Evolutionary conservation across 2,888 invertebrate species (phyloP), one percentile per base, ranked within the genome.

Genomic region (Eudemis profundana): DNA sequence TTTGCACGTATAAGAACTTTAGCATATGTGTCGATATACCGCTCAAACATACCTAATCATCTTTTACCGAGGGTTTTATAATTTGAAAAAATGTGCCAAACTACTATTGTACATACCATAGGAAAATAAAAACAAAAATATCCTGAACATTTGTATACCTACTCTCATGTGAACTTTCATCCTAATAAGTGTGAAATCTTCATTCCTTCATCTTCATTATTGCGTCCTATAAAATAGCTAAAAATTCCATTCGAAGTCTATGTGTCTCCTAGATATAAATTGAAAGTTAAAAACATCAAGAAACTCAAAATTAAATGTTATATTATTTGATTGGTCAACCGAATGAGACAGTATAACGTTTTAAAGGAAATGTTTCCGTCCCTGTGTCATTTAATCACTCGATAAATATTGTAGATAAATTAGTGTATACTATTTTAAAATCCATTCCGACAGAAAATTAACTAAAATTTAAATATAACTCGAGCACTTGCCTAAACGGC

Each of bases 351-450:
- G 64, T 64, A 66, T 67, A 69, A 72, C 65, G 68, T 76, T 83
- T 81, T 78, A 79, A 84, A 82, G 82, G 80, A 85, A 89, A 89
- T 87, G 85, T 89, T 86, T 91, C 91, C 91, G 91, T 91, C 91
- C 91, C 88, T 81, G 89, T 76, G 90, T 91, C 91, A 90, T 89
- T 90, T 91, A 86, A 84, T 81, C 78, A 75, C 80, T 81, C 79
- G 85, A 86, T n/a, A n/a, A n/a, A n/a, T 81, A 83, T 81, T 83
- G 78, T 79, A 78, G 72, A 75, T 77, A 72, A 79, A 74, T 79
- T 70, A 69, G 61, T 61, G 56, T 63, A 60, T 78, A 78, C 79
- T 76, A 76, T 72, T 79, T 77, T 76, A 75, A 78, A 78, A 78
- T 59, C 44, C 42, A 57, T 74, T 77, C 73, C 78, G 78, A 67